phyloP scores from a whole-genome alignment of 2,888 invertebrate genomes.

The Hypselothyrea guttata region DNA sequence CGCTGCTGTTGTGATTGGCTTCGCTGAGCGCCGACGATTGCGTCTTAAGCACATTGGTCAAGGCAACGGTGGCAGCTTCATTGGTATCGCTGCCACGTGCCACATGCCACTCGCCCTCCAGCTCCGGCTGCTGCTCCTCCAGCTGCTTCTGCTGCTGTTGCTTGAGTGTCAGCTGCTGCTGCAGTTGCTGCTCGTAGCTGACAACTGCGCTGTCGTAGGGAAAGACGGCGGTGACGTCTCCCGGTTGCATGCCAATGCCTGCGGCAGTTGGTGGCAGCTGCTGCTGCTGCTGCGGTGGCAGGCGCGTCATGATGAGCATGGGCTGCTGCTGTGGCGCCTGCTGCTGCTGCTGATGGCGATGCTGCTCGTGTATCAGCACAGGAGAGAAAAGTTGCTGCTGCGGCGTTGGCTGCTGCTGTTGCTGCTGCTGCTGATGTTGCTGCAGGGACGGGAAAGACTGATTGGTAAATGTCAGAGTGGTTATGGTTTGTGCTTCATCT shows the following conservation, averaged over 20 bases:
- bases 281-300: conserved; percentile 55
- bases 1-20: background rate
- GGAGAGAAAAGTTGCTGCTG: conserved; percentile 73
- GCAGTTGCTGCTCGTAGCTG: conserved; percentile 74
- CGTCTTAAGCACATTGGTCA: conserved; percentile 67
- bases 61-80: conserved; percentile 63
- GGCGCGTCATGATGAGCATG: conserved; percentile 73
- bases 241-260: conserved; percentile 65
- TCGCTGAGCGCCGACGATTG: conserved; percentile 39
- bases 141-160: conserved; percentile 44
- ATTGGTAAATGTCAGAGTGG: conserved; percentile 93
- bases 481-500: conserved; percentile 84
- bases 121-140: conserved; percentile 32
- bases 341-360: conserved; percentile 58
- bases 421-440: conserved; percentile 54
- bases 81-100: conserved; percentile 49
- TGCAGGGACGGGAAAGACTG: conserved; percentile 86
- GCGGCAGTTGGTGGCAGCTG: background rate
- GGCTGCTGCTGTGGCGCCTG: conserved; percentile 57
- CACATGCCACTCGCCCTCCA: conserved; percentile 63
- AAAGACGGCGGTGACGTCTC: conserved; percentile 65
- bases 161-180: conserved; percentile 68
- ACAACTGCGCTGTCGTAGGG: conserved; percentile 69
- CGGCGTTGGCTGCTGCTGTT: conserved; percentile 57
- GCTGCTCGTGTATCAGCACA: conserved; percentile 60